Conservation (phyloP, 2,113 vertebrate species). For the Pongo abelii region DNA sequence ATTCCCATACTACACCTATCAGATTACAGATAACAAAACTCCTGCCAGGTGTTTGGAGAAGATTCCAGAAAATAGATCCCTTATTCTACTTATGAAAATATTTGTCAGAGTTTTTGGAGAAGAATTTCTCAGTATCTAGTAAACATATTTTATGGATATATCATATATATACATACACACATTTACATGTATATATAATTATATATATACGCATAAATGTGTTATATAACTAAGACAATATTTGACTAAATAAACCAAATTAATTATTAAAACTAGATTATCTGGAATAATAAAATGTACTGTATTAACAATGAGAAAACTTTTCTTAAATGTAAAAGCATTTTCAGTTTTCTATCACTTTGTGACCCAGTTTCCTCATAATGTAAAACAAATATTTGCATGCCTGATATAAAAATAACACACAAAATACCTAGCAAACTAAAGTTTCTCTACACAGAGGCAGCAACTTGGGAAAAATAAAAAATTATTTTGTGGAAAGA, state of each 20-base stretch:
- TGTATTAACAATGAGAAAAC: background rate
- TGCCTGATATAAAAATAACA: background rate
- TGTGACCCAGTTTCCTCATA: background rate
- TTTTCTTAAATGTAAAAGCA: background rate
- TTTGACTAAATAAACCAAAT: background rate
- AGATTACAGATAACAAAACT: background rate
- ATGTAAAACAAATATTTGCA: background rate
- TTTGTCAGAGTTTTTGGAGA: background rate
- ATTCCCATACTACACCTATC: background rate
- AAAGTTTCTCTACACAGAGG: background rate
- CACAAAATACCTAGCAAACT: background rate
- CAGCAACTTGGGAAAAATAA: background rate
- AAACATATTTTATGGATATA: background rate
- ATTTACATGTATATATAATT: background rate
- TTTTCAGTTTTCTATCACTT: background rate
- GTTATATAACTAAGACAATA: background rate
- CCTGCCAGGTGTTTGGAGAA: background rate
- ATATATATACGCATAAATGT: background rate
- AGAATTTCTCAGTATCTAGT: background rate
- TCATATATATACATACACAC: too few relatives aligned
- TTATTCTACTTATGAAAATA: background rate
- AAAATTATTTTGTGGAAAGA: background rate
- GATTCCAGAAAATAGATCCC: background rate
- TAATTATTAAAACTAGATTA: background rate
- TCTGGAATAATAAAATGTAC: background rate